These are phyloP conservation scores for Sitodiplosis mosellana DNA, from an alignment of 1,140 invertebrate species.

Conservation along the genomic window DNA sequence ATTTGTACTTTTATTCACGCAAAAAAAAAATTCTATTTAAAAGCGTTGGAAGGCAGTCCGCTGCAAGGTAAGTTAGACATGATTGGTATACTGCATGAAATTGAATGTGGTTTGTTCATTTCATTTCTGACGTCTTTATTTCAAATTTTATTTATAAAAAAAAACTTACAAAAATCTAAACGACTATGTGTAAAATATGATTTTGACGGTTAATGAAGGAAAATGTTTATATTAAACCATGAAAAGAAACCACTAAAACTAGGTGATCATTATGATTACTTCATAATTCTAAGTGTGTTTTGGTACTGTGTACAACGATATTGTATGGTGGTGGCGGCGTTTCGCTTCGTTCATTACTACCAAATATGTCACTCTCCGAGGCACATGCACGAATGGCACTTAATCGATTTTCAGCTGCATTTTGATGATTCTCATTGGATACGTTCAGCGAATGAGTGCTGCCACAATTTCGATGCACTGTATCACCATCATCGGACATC, in stretches of 20 bases:
- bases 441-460: background rate
- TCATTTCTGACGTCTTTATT: no score
- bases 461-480: background rate
- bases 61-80: constrained; percentile 6
- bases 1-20: background rate
- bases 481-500: no score
- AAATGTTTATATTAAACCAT: no score
- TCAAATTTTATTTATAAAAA: no score
- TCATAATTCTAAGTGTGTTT: no score
- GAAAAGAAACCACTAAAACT: no score
- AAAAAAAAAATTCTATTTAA: background rate
- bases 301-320: no score
- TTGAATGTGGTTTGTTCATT: no score
- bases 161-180: no score
- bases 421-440: background rate
- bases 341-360: constrained; percentile 10
- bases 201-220: no score
- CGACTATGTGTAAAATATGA: no score
- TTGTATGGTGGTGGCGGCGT: constrained; percentile 14
- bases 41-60: constrained; percentile 4
- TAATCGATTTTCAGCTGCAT: constrained; percentile 6
- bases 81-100: background rate
- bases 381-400: constrained; percentile 5
- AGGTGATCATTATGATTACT: no score
- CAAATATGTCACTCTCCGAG: constrained; percentile 3